A percentile compares a stretch with the other conserved stretches of the same genome.
Evolutionary conservation across 2,797 vertebrate species (phyloP).

Genomic region (Denticeps clupeoides): DNA sequence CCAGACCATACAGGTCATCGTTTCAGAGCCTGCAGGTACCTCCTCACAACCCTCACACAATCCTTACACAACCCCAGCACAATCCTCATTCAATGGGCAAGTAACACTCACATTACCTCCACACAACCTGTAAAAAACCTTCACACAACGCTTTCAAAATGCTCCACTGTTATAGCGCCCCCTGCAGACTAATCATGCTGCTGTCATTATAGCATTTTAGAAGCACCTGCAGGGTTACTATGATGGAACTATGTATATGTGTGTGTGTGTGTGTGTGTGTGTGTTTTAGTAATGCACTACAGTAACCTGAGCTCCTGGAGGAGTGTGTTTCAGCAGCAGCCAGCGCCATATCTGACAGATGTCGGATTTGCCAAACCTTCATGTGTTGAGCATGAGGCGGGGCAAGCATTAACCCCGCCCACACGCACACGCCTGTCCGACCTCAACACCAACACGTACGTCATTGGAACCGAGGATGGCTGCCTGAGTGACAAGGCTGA

Average conservation of each 20-base stretch:
- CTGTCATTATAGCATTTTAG: too few species aligned
- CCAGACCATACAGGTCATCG: slow-evolving; percentile 84
- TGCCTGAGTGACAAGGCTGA: slow-evolving; percentile 68
- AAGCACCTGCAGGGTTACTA: too few species aligned
- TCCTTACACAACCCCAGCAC: too few species aligned
- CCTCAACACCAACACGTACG: slow-evolving; percentile 62
- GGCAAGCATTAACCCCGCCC: slow-evolving; percentile 6
- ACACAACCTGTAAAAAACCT: background rate
- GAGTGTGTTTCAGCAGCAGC: slow-evolving; percentile 68
- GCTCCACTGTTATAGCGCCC: too few species aligned
- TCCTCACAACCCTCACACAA: too few species aligned
- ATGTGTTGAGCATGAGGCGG: slow-evolving; percentile 49
- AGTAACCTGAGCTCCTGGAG: slow-evolving; percentile 86
- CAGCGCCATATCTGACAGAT: slow-evolving; percentile 83
- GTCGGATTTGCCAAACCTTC: slow-evolving; percentile 79
- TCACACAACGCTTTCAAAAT: too few species aligned
- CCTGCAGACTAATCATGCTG: too few species aligned
- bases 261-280: slow-evolving; percentile 6
- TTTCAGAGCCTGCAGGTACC: slow-evolving; percentile 83
- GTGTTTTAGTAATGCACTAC: slow-evolving; percentile 61
- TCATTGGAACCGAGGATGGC: slow-evolving; percentile 70
- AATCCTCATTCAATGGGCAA: too few species aligned
- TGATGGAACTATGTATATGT: too few species aligned
- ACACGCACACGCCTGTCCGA: slow-evolving; percentile 28
- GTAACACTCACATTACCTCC: too few species aligned